Evolutionary conservation across 2,888 invertebrate genomes (phyloP).

Genomic region (Flexamia atlantica): DNA sequence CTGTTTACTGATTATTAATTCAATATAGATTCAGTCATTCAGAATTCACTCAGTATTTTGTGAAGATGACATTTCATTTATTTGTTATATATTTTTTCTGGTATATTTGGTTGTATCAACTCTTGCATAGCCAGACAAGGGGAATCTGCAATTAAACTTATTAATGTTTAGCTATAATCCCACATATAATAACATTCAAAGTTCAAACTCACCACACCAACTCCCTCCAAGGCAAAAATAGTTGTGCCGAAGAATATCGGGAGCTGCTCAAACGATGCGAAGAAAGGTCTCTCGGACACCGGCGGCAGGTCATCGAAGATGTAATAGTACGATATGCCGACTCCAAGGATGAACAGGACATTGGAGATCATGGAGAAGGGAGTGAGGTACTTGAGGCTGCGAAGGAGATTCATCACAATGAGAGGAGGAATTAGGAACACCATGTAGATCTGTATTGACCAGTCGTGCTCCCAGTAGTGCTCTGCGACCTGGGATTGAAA

Average conservation of each 20-base stretch:
- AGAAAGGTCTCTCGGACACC: slow-evolving; percentile 75
- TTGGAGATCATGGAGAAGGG: slow-evolving; percentile 92
- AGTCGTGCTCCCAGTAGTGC: slow-evolving; percentile 70
- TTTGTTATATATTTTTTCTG: too few relatives aligned
- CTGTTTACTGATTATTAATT: too few relatives aligned
- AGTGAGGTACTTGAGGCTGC: slow-evolving; percentile 87
- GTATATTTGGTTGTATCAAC: too few relatives aligned
- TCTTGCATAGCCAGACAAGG: too few relatives aligned
- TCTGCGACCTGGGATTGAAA: slow-evolving; percentile 76
- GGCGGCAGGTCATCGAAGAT: slow-evolving; percentile 82
- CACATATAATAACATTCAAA: background rate
- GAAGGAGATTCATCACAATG: slow-evolving; percentile 84
- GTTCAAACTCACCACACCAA: slow-evolving; percentile 82
- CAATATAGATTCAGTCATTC: too few relatives aligned
- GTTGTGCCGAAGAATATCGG: slow-evolving; percentile 94
- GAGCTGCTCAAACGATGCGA: slow-evolving; percentile 78
- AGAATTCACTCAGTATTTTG: too few relatives aligned
- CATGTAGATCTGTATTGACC: slow-evolving; percentile 80
- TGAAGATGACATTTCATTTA: too few relatives aligned
- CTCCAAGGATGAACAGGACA: slow-evolving; percentile 85
- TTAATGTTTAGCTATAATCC: too few relatives aligned
- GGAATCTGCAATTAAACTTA: too few relatives aligned
- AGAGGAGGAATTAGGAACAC: slow-evolving; percentile 84
- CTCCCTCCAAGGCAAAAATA: slow-evolving; percentile 92
- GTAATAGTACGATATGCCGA: slow-evolving; percentile 86